phyloP scores from a whole-genome alignment of 2,113 vertebrate genomes.

The Prochilodus magdalenae region DNA sequence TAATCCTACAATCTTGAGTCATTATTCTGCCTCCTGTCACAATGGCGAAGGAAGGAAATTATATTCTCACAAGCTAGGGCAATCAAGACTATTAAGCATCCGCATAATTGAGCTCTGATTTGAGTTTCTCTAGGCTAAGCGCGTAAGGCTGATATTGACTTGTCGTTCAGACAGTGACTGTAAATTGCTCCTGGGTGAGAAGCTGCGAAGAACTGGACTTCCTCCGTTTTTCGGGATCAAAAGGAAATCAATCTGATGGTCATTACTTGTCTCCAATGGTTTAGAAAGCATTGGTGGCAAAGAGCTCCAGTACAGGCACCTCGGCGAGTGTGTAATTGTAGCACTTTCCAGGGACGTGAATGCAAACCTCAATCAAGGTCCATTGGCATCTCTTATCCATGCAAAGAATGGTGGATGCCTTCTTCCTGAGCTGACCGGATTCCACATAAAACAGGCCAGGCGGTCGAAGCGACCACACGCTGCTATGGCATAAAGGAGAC shows the following conservation, averaged over 20 bases:
- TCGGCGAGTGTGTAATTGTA: slow-evolving; percentile 62
- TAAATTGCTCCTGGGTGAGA: slow-evolving; percentile 4
- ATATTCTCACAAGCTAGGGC: background rate
- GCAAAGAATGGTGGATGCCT: slow-evolving; percentile 45
- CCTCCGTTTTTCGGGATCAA: slow-evolving; percentile 46
- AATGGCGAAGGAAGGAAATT: slow-evolving; percentile 17
- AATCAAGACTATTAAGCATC: slow-evolving; percentile 25
- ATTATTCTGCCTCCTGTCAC: slow-evolving; percentile 5
- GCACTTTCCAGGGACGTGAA: slow-evolving; percentile 55
- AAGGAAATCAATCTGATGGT: slow-evolving; percentile 68
- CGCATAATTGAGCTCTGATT: slow-evolving; percentile 29
- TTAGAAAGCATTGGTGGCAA: slow-evolving; percentile 43
- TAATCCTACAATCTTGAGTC: background rate
- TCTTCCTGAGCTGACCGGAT: slow-evolving; percentile 58
- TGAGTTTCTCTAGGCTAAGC: background rate
- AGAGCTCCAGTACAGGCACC: slow-evolving; percentile 44
- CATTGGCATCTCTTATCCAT: slow-evolving; percentile 53
- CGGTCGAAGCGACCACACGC: background rate
- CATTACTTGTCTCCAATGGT: slow-evolving; percentile 49
- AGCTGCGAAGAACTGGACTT: slow-evolving; percentile 35
- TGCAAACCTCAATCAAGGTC: slow-evolving; percentile 47
- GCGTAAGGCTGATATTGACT: slow-evolving; percentile 8
- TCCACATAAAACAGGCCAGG: slow-evolving; percentile 43
- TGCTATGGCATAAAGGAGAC: background rate
- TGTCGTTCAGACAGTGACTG: slow-evolving; percentile 6